Evolutionary conservation across 1,140 invertebrate genomes (phyloP).

Genomic region (Nixonia krombeini): DNA sequence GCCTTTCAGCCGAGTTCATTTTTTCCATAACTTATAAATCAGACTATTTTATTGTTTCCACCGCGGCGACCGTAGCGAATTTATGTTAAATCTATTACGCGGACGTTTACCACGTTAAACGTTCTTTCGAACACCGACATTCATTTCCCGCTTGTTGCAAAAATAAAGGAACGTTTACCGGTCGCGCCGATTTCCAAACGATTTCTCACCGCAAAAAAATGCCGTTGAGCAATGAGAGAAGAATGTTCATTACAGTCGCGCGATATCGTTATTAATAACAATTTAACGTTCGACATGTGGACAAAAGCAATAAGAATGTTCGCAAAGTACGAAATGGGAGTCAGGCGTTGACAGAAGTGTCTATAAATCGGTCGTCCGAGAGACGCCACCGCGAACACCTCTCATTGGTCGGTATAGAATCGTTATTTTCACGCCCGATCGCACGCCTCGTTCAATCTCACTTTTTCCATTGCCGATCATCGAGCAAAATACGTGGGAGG

Average conservation of each 20-base stretch:
- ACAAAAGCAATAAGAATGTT: conserved; percentile 33
- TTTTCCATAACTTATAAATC: too few species aligned
- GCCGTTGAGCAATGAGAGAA: conserved; percentile 1
- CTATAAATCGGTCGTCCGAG: conserved; percentile 39
- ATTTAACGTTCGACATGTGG: conserved; percentile 11
- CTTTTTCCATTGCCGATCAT: conserved; percentile 21
- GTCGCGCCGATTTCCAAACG: too few species aligned
- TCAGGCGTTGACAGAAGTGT: not conserved
- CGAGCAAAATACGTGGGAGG: conserved; percentile 34
- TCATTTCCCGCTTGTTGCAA: too few species aligned
- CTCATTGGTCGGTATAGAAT: conserved; percentile 28
- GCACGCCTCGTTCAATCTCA: conserved; percentile 22
- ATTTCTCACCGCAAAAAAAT: too few species aligned
- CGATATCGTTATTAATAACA: conserved; percentile 6
- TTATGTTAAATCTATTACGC: too few species aligned
- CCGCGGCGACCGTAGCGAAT: too few species aligned
- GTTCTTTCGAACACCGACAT: too few species aligned
- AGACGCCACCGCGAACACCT: conserved; percentile 33
- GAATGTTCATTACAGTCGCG: conserved; percentile 16
- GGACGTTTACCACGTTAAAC: too few species aligned
- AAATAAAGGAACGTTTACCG: too few species aligned
- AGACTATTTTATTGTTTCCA: too few species aligned
- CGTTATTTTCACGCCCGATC: conserved; percentile 51
- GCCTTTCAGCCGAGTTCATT: too few species aligned
- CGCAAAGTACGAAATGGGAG: too few species aligned